phyloP scores from a whole-genome alignment of 2,797 vertebrate genomes.

The Pseudochaenichthys georgianus region DNA sequence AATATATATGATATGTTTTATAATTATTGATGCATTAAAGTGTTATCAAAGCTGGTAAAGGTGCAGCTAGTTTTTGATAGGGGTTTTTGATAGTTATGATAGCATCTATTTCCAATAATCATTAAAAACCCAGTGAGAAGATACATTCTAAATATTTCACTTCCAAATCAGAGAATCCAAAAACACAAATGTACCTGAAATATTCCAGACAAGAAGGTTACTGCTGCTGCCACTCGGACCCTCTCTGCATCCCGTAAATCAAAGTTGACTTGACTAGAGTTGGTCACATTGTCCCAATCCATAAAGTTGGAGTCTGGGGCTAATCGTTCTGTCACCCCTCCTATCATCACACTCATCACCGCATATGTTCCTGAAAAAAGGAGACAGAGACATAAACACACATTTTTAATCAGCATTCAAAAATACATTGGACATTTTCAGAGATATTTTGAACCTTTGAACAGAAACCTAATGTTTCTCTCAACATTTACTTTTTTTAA shows the following conservation, averaged over 20 bases:
- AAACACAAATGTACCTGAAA: conserved; percentile 88
- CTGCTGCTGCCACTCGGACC: conserved; percentile 87
- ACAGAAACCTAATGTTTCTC: neutral
- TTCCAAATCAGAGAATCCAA: neutral
- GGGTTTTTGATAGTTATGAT: neutral
- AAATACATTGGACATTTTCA: neutral
- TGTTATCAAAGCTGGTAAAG: no score
- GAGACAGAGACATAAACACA: conserved; percentile 2
- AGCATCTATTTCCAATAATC: neutral
- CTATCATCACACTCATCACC: conserved; percentile 96
- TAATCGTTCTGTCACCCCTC: conserved; percentile 90
- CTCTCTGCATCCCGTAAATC: conserved; percentile 74
- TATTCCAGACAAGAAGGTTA: conserved; percentile 90
- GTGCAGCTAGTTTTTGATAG: no score
- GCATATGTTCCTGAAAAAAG: conserved; percentile 90
- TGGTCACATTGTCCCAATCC: conserved; percentile 75
- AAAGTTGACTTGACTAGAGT: conserved; percentile 66
- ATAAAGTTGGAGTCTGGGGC: conserved; percentile 85
- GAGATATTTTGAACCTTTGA: neutral
- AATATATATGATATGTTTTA: no score
- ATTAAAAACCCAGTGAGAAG: neutral
- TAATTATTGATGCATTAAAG: no score
- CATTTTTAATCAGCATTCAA: neutral
- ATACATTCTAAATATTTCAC: neutral
- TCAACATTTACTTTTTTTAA: neutral